phyloP scores from a whole-genome alignment of 2,888 invertebrate species.

The Prionchulus punctatus region DNA sequence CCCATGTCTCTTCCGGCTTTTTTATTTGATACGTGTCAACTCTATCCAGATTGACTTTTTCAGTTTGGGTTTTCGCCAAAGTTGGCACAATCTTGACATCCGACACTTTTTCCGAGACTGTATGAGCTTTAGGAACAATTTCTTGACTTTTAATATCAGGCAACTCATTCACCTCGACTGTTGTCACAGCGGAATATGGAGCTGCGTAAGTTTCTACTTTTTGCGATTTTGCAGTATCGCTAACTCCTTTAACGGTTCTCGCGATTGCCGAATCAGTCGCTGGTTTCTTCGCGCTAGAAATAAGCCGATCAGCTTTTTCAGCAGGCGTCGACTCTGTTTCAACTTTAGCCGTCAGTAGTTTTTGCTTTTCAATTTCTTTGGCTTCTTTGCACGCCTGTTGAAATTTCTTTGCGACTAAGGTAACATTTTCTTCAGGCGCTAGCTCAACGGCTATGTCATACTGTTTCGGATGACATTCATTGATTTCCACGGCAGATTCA shows the following conservation, averaged over 20 bases:
- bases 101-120: not conserved
- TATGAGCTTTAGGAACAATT: not conserved
- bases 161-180: not conserved
- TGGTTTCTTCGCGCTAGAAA: not conserved
- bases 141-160: not conserved
- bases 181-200: not conserved
- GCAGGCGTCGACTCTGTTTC: not conserved
- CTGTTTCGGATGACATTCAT: no score
- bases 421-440: not conserved
- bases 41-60: not conserved
- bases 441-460: not conserved
- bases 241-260: not conserved
- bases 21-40: not conserved
- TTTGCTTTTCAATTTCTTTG: no score
- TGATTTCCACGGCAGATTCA: no score
- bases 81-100: not conserved
- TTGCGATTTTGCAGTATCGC: not conserved
- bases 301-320: not conserved
- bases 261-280: not conserved
- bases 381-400: no score
- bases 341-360: not conserved
- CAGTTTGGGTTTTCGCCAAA: not conserved
- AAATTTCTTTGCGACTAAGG: no score
- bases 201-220: not conserved
- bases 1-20: not conserved